Evolutionary conservation across 2,888 invertebrate genomes (phyloP), one percentile per base, ranked within the genome.

Genomic region (Tenodera sinensis): DNA sequence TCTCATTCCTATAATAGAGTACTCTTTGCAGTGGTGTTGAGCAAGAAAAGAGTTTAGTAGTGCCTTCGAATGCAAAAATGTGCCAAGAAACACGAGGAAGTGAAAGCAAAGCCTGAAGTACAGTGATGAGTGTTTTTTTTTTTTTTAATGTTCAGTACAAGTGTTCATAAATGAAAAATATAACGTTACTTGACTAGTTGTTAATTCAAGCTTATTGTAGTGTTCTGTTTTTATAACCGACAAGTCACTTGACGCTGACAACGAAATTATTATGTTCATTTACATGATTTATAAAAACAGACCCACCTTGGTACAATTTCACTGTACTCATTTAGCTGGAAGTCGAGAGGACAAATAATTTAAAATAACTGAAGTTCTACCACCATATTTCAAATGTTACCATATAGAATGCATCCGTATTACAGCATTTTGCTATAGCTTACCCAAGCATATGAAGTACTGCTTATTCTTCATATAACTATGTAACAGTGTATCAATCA

Each of bases 41-140:
- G 86, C 34, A 47, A 30, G 83, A 47, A 89, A 88, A 82, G 89
- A 83, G 85, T 85, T 90, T 83, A 84, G 88, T 89, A 90, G 90
- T 90, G 90, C 90, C 90, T 90, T 90, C 87, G 89, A 87, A 88
- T 88, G 85, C 87, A 85, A 88, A 89, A 83, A 89, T 89, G 90
- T 90, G 90, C 89, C 89, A 89, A 89, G 90, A 89, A 85, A 54
- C 71, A 28, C 54, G 30, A n/a, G 83, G 71, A 86, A 83, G 54
- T 54, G 84, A 84, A 83, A 28, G 82, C 47, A 30, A 82, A 83
- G 54, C 54, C 27, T 42, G 42, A 28, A 83, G 54, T 47, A 54
- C 20, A 84, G 71, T 54, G 84, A 54, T 88, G 84, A 47, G 27
- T 28, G 47, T 54, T 54, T 71, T 84, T 28, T 30, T 30, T n/a